Base-by-base conservation (phyloP, 1,140 invertebrate genomes). In the Tetramorium parvispinum region DNA sequence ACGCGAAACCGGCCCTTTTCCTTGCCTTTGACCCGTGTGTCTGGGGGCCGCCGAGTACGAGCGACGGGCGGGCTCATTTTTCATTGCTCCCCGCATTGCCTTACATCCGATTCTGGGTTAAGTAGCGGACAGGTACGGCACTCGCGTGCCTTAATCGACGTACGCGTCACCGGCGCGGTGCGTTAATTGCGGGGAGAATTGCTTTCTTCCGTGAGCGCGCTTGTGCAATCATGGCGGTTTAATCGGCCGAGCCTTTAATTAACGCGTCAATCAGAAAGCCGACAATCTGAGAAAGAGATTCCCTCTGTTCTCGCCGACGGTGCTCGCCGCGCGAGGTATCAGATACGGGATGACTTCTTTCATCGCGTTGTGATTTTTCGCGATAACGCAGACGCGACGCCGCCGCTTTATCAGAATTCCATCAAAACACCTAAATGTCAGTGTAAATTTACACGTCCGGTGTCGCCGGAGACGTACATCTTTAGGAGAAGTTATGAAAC, bases 221-320 rank as follows among this genome's bases (percentile, higher is more conserved):
- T 70, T 75, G 53, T 59, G 79, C 71, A 85, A 78, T 85, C 57
- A 85, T 63, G 57, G 61, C 59, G 73, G 61, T 78, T 78, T 66
- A 66, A 85, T 85, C 82, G 73, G 73, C 24, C 59, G 82, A n/a
- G 75, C 21, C 57, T 85, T 85, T 85, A 85, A 85, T 85, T 66
- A 85, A 85, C 73, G 49, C 75, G 82, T 78, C 82, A 77, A 78
- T 85, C 75, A 77, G 73, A 78, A 77, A 65, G 57, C 82, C 82
- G 82, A 55, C 75, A 63, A 43, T 78, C 57, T 70, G 53, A 46
- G 68, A 27, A 73, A 83, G 37, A 70, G 51, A 46, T 57, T 59
- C 53, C 53, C 13, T 83, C 79, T 49, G 40, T 59, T 59, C 68
- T 73, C 55, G 51, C 49, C 68, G 66, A 16, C 21, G 11, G 49